phyloP scores from a whole-genome alignment of 2,888 invertebrate genomes.

The Cyrtodaria siliqua region DNA sequence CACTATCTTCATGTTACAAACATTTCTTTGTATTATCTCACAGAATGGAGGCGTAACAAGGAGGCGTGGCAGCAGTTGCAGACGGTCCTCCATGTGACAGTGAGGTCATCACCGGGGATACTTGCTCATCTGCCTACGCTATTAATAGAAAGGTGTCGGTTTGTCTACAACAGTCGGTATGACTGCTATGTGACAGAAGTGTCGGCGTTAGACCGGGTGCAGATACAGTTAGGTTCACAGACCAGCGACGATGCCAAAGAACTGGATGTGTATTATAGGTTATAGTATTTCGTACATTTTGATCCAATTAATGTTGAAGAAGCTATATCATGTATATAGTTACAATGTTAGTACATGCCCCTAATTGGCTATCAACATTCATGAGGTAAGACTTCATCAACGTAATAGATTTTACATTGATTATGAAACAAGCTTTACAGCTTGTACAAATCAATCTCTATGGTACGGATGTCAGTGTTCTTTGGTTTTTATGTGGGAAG shows the following conservation, averaged over 20 bases:
- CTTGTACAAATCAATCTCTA: too few species aligned
- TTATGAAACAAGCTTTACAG: too few species aligned
- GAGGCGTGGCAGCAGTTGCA: slow-evolving; percentile 34
- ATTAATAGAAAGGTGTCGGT: slow-evolving; percentile 30
- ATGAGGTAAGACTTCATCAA: too few species aligned
- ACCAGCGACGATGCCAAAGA: slow-evolving; percentile 6
- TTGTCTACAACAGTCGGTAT: slow-evolving; percentile 15
- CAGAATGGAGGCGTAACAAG: slow-evolving; percentile 21
- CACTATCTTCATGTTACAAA: too few species aligned
- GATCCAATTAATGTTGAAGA: too few species aligned
- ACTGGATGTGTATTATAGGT: slow-evolving; percentile 34
- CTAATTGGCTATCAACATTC: too few species aligned
- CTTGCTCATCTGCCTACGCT: slow-evolving; percentile 33
- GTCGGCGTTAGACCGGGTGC: slow-evolving; percentile 7
- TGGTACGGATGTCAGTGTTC: too few species aligned
- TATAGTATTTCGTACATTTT: neutral
- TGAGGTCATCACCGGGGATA: slow-evolving; percentile 23
- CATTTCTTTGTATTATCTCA: too few species aligned
- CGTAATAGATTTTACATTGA: too few species aligned
- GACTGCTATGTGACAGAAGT: slow-evolving; percentile 34
- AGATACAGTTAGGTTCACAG: slow-evolving; percentile 30
- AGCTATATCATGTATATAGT: too few species aligned
- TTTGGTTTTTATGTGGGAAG: too few species aligned
- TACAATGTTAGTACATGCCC: too few species aligned
- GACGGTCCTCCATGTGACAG: slow-evolving; percentile 12